A percentile compares a stretch with the other conserved stretches of the same genome.
Conservation (phyloP, 1,140 invertebrate species). For the Ephestia elutella region DNA sequence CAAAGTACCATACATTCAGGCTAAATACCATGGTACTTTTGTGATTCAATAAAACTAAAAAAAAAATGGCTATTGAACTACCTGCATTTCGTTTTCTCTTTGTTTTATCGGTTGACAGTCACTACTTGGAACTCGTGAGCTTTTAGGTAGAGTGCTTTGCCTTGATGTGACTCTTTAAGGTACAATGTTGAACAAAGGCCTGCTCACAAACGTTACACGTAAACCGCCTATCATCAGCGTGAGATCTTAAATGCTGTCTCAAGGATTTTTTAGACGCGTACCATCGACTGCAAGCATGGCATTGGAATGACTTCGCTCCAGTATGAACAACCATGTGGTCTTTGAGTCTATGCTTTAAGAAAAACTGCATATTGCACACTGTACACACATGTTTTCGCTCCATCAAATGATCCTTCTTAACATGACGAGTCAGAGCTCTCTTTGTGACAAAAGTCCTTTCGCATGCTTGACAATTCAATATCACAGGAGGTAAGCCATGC, state of each 20-base stretch:
- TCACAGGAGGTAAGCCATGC: constrained; percentile 23
- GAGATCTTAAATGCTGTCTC: neutral
- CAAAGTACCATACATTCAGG: too few relatives aligned
- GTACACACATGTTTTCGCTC: constrained; percentile 2
- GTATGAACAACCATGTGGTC: neutral
- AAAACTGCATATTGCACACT: neutral
- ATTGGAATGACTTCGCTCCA: neutral
- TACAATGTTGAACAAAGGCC: neutral
- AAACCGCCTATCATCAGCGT: neutral
- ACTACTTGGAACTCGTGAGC: too few relatives aligned
- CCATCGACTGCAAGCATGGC: neutral
- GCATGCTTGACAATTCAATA: constrained; percentile 32
- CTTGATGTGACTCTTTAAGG: neutral
- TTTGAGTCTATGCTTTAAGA: neutral
- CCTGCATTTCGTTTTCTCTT: too few relatives aligned
- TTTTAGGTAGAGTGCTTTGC: neutral
- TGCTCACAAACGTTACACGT: neutral
- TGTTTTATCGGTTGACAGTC: too few relatives aligned
- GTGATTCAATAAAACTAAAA: too few relatives aligned
- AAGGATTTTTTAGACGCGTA: neutral
- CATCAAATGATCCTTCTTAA: constrained; percentile 16
- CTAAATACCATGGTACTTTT: too few relatives aligned
- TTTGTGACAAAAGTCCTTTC: constrained; percentile 22
- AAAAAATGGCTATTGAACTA: too few relatives aligned
- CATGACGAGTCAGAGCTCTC: constrained; percentile 17